Evolutionary conservation across 2,888 invertebrate genomes (phyloP), one percentile per base, ranked within the genome.

Genomic region (Molanna angustata): DNA sequence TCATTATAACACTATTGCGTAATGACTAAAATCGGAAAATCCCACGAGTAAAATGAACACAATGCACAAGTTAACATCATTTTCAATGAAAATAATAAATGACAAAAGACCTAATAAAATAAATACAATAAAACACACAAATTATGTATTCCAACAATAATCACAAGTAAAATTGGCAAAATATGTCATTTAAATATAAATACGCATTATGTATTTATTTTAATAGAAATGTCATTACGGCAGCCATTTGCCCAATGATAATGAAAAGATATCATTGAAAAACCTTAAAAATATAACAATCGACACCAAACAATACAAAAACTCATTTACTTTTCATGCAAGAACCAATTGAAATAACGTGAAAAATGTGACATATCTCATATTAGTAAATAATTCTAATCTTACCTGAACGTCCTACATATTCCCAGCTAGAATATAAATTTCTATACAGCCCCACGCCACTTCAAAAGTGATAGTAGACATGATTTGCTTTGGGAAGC

Each of bases 201-300:
- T n/a, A n/a, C n/a, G n/a, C n/a, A n/a, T n/a, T 27, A 7, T 27
- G 27, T 27, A 27, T 27, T 6, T 27, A 27, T 56, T 52, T 63
- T 64, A 64, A 61, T 65, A 65, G 63, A 66, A 63, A 54, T 67
- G 72, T 71, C 73, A 73, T 69, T 69, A 69, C 68, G 68, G 76
- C 76, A 76, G 76, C 76, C 76, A 76, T 76, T 76, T 76, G 76
- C 76, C 52, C 41, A 49, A 48, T 45, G 55, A 40, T 55, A 48
- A 45, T 52, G 52, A 51, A 55, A 47, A 22, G 35, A 54, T 46
- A 49, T 27, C 41, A 35, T 54, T 20, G 37, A 54, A 54, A 42
- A 18, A 35, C 11, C 13, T 47, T 50, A 49, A 41, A 42, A 9
- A 33, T 33, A 49, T 32, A 49, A 49, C 37, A 32, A 17, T 18